Conservation (phyloP, 1,140 invertebrate species). For the Euura saliciscinereae region DNA sequence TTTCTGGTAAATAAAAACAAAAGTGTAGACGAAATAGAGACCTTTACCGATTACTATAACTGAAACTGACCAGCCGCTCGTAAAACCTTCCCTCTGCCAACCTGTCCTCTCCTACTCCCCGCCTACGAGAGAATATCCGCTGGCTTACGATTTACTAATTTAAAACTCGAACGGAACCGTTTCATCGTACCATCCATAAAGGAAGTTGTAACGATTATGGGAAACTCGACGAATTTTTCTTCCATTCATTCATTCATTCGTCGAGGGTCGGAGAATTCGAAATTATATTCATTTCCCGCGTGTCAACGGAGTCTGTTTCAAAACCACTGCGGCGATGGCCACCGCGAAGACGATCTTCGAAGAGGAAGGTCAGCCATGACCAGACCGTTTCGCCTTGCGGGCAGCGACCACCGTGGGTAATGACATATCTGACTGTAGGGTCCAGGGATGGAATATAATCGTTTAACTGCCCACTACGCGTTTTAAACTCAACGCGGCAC, state of each 20-base stretch:
- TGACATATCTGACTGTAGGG: background rate
- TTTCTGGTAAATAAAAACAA: no score
- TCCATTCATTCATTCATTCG: background rate
- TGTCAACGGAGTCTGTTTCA: no score
- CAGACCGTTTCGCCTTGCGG: background rate
- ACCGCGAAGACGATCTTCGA: background rate
- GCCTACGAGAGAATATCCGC: background rate
- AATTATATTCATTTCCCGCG: no score
- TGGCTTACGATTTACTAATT: background rate
- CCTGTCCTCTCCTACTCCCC: background rate
- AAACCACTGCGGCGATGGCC: no score
- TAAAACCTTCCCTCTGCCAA: constrained; percentile 1
- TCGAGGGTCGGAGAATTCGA: no score
- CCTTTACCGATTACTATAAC: background rate
- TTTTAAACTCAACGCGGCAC: background rate
- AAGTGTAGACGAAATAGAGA: background rate
- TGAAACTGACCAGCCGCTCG: background rate
- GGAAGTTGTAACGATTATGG: background rate
- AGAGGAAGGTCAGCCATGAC: background rate
- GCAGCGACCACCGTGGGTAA: background rate
- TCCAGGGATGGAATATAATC: constrained; percentile 1
- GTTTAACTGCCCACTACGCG: constrained; percentile 10
- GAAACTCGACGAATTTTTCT: background rate
- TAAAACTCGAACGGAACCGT: background rate
- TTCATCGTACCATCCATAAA: background rate